phyloP scores from a whole-genome alignment of 2,888 invertebrate genomes.

The Clivina fossor region DNA sequence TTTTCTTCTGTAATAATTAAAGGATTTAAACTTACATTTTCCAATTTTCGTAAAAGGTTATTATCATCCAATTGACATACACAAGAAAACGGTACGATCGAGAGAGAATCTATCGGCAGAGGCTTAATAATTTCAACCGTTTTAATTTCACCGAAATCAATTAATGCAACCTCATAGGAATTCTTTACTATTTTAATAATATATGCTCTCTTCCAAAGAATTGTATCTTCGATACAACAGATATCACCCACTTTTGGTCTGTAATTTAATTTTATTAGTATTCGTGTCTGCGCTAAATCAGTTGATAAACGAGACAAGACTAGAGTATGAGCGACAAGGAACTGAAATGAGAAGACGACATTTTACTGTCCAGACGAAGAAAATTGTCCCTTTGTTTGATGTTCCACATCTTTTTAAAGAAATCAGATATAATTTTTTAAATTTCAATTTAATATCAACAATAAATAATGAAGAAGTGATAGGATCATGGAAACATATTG shows the following conservation, averaged over 20 bases:
- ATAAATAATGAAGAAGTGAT: background rate
- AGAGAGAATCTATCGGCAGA: no score
- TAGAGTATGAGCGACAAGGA: background rate
- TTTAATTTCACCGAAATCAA: no score
- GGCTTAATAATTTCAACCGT: no score
- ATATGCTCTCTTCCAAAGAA: background rate
- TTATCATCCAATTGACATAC: no score
- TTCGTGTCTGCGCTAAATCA: background rate
- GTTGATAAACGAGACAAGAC: background rate
- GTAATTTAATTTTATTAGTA: background rate
- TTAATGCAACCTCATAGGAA: no score
- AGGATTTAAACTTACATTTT: no score
- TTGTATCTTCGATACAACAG: background rate
- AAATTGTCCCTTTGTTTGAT: background rate
- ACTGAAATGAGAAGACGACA: background rate
- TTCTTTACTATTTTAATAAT: no score
- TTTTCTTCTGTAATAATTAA: no score
- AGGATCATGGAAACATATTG: background rate
- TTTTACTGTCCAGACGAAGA: background rate
- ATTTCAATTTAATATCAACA: background rate
- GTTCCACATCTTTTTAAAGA: constrained; percentile 3
- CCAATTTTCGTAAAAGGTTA: no score
- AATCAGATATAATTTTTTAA: background rate
- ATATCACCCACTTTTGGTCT: no score
- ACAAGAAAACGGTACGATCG: no score